A percentile compares a stretch with the other conserved stretches of the same genome.
phyloP scores from a whole-genome alignment of 2,888 invertebrate genomes.

The Strigamia transsilvanica region DNA sequence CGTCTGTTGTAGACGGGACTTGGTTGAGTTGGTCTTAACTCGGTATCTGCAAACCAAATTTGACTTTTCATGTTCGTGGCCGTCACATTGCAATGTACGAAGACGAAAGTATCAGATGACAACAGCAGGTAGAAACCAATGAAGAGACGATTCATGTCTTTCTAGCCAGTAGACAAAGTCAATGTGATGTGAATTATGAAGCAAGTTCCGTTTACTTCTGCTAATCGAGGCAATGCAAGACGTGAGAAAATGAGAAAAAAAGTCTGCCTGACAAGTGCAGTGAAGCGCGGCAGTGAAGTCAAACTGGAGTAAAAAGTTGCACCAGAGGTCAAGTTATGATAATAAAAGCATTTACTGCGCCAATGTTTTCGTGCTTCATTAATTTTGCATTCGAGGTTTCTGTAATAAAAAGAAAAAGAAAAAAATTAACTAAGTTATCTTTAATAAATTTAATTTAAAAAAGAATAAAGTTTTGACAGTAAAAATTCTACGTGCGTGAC shows the following conservation, averaged over 20 bases:
- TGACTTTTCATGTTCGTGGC: background rate
- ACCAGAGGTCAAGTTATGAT: constrained; percentile 29
- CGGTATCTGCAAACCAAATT: background rate
- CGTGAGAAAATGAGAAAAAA: background rate
- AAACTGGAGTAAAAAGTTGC: constrained; percentile 3
- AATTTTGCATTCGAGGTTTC: background rate
- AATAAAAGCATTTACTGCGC: background rate
- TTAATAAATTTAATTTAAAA: background rate
- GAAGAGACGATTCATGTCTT: background rate
- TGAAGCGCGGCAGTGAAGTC: constrained; percentile 22
- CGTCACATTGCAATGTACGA: background rate
- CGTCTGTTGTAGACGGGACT: background rate
- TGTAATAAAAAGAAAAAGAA: background rate
- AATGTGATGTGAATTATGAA: constrained; percentile 2
- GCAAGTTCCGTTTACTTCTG: background rate
- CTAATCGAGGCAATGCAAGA: background rate
- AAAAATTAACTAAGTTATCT: constrained; percentile 3
- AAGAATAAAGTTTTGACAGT: background rate
- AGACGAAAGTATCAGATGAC: background rate
- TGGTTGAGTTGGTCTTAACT: background rate
- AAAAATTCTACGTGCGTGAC: constrained; percentile 20
- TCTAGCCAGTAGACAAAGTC: background rate
- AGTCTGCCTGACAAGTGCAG: background rate
- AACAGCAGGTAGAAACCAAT: background rate
- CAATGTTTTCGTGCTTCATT: background rate